phyloP scores from a whole-genome alignment of 2,888 invertebrate genomes.

The Drosophila helvetica region DNA sequence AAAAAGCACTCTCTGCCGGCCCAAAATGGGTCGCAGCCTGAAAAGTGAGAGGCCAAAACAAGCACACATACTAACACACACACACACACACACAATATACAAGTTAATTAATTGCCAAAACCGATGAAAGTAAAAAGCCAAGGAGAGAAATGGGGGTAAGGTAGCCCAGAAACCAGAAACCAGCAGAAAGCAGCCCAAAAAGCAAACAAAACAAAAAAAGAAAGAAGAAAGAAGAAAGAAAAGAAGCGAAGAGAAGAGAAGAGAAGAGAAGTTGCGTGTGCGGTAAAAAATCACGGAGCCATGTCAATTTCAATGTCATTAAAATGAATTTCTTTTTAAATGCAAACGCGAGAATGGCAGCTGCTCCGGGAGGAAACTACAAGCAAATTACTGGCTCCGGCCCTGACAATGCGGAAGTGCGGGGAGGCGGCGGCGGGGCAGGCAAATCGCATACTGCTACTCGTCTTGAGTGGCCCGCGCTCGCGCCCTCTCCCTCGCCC shows the following conservation, averaged over 20 bases:
- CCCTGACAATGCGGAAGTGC: constrained; percentile 43
- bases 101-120: constrained; percentile 41
- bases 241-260: background rate
- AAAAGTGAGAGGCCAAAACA: constrained; percentile 21
- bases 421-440: background rate
- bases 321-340: constrained; percentile 63
- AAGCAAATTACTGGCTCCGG: constrained; percentile 34
- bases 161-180: constrained; percentile 12
- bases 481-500: no score
- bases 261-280: constrained; percentile 36
- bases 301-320: constrained; percentile 66
- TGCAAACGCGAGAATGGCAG: constrained; percentile 24
- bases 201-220: no score
- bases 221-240: no score
- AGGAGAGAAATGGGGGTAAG: constrained; percentile 30
- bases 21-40: constrained; percentile 43
- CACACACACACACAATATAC: constrained; percentile 7
- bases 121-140: constrained; percentile 55
- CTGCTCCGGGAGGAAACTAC: constrained; percentile 11
- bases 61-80: background rate
- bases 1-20: constrained; percentile 31
- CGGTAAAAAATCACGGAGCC: constrained; percentile 22
- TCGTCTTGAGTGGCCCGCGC: constrained; percentile 41
- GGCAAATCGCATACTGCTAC: constrained; percentile 49
- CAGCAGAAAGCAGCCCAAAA: background rate